Conservation (phyloP, 2,113 vertebrate species). For the Proterorhinus semilunaris region DNA sequence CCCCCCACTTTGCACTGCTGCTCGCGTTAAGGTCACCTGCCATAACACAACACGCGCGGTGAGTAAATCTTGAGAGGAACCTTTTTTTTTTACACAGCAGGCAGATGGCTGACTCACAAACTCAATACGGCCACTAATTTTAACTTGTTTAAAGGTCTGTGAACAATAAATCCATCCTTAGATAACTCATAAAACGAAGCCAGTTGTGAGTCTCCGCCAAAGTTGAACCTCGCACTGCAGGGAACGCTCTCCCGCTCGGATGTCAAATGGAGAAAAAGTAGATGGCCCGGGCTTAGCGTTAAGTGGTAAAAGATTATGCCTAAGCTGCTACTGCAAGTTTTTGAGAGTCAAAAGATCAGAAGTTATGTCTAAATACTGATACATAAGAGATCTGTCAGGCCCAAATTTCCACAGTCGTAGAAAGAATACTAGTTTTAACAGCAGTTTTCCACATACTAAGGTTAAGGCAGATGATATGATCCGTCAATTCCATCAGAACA, state of each 20-base stretch:
- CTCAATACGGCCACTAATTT: neutral
- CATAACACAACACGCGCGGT: constrained; percentile 5
- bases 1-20: constrained; percentile 5
- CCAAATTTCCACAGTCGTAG: too few species aligned
- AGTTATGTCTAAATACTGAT: neutral
- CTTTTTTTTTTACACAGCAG: neutral
- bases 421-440: too few species aligned
- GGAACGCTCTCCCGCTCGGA: neutral
- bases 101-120: neutral
- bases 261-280: neutral
- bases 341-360: neutral
- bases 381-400: neutral
- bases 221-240: neutral
- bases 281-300: neutral
- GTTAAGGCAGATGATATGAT: too few species aligned
- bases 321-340: neutral
- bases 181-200: constrained; percentile 5
- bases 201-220: neutral
- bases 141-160: neutral
- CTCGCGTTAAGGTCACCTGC: constrained; percentile 40
- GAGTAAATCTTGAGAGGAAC: constrained; percentile 7
- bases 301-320: neutral
- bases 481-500: too few species aligned
- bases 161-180: constrained; percentile 6
- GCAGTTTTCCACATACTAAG: too few species aligned